phyloP scores from a whole-genome alignment of 1,140 invertebrate species.

The Cydia fagiglandana region DNA sequence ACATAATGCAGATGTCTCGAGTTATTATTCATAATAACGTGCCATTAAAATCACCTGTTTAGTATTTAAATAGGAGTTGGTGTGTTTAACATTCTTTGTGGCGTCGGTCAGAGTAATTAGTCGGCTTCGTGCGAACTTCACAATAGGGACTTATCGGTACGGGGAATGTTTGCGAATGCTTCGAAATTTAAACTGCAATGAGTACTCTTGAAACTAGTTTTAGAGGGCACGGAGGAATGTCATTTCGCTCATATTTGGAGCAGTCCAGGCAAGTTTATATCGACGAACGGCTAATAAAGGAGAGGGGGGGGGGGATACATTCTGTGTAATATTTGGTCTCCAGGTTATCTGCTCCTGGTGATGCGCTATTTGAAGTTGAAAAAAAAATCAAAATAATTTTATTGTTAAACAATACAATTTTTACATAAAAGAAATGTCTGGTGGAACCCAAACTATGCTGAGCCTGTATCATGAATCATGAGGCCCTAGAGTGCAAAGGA shows the following conservation, averaged over 20 bases:
- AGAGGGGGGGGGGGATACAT: no score
- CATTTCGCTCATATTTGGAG: background rate
- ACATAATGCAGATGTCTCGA: constrained; percentile 14
- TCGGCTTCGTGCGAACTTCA: constrained; percentile 3
- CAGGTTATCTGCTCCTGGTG: no score
- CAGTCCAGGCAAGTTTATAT: background rate
- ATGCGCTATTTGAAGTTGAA: no score
- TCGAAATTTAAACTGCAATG: background rate
- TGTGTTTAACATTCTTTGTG: constrained; percentile 26
- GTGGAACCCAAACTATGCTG: no score
- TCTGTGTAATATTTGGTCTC: no score
- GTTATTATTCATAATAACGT: constrained; percentile 20
- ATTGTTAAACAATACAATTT: no score
- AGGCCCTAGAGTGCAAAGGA: no score
- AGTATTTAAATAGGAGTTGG: constrained; percentile 10
- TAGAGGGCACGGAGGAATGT: background rate
- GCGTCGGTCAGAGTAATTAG: constrained; percentile 15
- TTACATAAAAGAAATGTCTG: no score
- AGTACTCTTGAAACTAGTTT: background rate
- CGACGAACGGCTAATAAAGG: no score
- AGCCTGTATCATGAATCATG: no score
- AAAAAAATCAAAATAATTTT: no score
- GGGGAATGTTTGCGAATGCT: constrained; percentile 12
- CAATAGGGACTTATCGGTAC: constrained; percentile 21
- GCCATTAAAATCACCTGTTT: constrained; percentile 8